Evolutionary conservation across 1,140 invertebrate genomes (phyloP).

Genomic region (Sycophaga agraensis): DNA sequence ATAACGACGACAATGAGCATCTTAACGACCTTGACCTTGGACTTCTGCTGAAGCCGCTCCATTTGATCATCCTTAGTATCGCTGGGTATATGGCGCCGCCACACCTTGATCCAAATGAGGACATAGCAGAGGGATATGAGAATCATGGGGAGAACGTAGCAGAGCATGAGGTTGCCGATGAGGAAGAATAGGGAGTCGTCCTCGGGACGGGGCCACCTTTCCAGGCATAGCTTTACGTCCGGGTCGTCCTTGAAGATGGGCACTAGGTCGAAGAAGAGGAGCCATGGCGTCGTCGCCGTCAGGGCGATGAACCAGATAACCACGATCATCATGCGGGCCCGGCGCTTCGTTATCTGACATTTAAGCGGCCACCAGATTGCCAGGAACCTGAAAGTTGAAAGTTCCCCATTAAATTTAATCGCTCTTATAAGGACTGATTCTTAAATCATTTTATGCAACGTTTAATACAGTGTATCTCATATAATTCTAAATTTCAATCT

Average conservation of each 20-base stretch:
- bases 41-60: constrained; percentile 88
- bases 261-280: constrained; percentile 84
- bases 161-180: constrained; percentile 84
- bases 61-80: constrained; percentile 89
- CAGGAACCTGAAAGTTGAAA: constrained; percentile 78
- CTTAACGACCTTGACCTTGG: constrained; percentile 92
- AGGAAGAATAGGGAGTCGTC: constrained; percentile 85
- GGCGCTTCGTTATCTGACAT: constrained; percentile 84
- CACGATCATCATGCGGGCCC: constrained; percentile 83
- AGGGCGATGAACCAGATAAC: constrained; percentile 88
- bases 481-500: too few species aligned
- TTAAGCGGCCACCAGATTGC: constrained; percentile 94
- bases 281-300: constrained; percentile 84
- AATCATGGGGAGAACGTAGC: constrained; percentile 90
- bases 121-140: constrained; percentile 91
- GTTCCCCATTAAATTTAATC: background rate
- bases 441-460: background rate
- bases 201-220: constrained; percentile 80
- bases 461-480: background rate
- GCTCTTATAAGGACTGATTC: background rate
- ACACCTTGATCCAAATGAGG: constrained; percentile 90
- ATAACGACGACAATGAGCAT: constrained; percentile 95
- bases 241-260: constrained; percentile 72
- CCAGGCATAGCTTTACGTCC: constrained; percentile 73
- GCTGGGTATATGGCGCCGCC: constrained; percentile 81